Evolutionary conservation across 2,797 vertebrate species (phyloP).

Genomic region (Pantherophis alleghaniensis): DNA sequence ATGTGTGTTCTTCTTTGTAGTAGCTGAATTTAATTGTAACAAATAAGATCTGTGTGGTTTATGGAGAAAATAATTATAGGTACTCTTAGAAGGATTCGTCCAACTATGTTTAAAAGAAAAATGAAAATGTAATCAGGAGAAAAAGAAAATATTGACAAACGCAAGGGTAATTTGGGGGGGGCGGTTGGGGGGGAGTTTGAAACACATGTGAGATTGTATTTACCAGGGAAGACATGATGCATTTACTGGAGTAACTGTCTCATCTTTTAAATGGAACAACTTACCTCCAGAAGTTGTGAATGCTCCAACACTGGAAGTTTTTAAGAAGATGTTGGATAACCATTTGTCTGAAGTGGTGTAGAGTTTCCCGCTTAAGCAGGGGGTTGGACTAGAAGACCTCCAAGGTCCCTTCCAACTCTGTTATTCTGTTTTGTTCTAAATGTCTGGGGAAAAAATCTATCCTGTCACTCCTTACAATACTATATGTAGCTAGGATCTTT

Average conservation of each 20-base stretch:
- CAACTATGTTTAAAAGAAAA: not conserved
- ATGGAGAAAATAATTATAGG: not conserved
- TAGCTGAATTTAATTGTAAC: not conserved
- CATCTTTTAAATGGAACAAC: not conserved
- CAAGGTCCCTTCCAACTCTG: too few relatives aligned
- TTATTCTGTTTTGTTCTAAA: too few relatives aligned
- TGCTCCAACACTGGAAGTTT: too few relatives aligned
- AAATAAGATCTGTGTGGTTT: not conserved
- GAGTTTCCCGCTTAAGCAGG: too few relatives aligned
- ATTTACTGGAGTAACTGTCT: not conserved
- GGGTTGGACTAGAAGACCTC: too few relatives aligned
- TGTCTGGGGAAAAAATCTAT: not conserved
- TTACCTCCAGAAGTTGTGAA: too few relatives aligned
- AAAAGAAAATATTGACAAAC: not conserved
- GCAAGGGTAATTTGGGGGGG: not conserved
- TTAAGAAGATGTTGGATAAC: too few relatives aligned
- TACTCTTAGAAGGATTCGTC: not conserved
- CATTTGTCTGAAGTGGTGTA: too few relatives aligned
- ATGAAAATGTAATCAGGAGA: not conserved
- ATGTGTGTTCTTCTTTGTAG: not conserved
- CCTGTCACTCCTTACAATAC: too few relatives aligned
- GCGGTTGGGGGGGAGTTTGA: not conserved
- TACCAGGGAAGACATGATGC: not conserved
- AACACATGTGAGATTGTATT: not conserved
- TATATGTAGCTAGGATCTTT: not conserved